Evolutionary conservation across 2,113 vertebrate genomes (phyloP), one percentile per base, ranked within the genome.

Genomic region (Elephas maximus): DNA sequence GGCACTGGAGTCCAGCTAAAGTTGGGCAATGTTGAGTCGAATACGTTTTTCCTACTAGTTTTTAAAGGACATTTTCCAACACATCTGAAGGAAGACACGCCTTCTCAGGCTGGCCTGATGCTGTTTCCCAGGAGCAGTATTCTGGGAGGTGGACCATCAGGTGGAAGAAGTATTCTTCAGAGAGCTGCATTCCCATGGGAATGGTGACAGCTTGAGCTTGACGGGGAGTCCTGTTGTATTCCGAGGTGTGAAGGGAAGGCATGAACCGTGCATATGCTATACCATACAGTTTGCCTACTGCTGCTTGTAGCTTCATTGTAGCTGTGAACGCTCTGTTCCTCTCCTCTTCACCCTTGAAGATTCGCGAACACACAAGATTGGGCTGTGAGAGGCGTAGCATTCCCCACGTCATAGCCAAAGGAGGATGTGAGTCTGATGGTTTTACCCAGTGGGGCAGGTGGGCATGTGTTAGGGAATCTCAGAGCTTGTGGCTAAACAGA

Each of bases 221-320:
- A 98, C 97, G 98, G 98, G 98, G 98, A 98, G 98, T 98, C 98
- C 97, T 98, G 97, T 85, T 97, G 98, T 96, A 96, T 96, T 97
- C 97, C 23, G 98, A 99, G 98, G 98, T 98, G 98, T 98, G 98
- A 99, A 98, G 98, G 97, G 97, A 98, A 98, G 98, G 98, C 98
- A 96, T 91, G 98, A 98, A 98, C 98, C 95, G 97, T 96, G 97
- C 98, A 99, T 98, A 98, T 99, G 98, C 97, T 98, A 41, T 74
- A 88, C 98, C 92, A 97, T 97, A 98, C 98, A 98, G 98, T 98
- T 98, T 98, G 83, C 82, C 98, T 98, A 88, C 96, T 98, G 97
- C 98, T 97, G 97, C 98, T 94, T 94, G 98, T 95, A 97, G 98
- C 97, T 96, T 97, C 98, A 95, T 98, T 97, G 97, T 98, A 98